Conservation (phyloP, 1,140 invertebrate species). For the Saccostrea echinata region DNA sequence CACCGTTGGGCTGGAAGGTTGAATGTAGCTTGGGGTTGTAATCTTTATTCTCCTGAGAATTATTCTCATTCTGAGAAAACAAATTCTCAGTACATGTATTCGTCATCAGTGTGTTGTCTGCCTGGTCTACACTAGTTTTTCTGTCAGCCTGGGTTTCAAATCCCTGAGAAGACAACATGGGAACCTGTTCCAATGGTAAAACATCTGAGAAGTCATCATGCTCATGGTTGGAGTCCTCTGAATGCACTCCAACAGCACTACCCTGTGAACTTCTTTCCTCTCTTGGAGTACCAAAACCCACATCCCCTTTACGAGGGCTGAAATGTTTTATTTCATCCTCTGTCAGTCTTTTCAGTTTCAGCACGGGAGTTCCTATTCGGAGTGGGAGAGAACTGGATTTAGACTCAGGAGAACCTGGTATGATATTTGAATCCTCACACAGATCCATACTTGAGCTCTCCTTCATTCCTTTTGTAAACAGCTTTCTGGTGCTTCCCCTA, state of each 20-base stretch:
- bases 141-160: background rate
- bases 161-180: constrained; percentile 34
- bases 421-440: constrained; percentile 63
- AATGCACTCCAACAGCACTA: background rate
- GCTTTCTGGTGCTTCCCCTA: constrained; percentile 58
- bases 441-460: constrained; percentile 24
- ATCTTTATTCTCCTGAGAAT: background rate
- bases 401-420: constrained; percentile 62
- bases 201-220: constrained; percentile 70
- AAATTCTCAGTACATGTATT: background rate
- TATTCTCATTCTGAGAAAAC: constrained; percentile 28
- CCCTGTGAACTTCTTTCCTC: background rate
- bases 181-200: constrained; percentile 58
- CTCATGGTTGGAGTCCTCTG: constrained; percentile 40
- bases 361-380: constrained; percentile 66
- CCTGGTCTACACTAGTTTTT: background rate
- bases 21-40: constrained; percentile 51
- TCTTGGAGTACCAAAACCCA: background rate
- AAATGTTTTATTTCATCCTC: constrained; percentile 64
- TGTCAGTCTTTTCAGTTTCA: constrained; percentile 70
- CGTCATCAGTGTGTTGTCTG: background rate
- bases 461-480: constrained; percentile 54
- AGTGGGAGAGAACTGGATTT: constrained; percentile 37
- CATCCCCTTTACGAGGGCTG: constrained; percentile 61
- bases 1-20: constrained; percentile 33